Conservation (phyloP, 64 coral and sea anemone genomes). For the Dendronephthya gigantea region DNA sequence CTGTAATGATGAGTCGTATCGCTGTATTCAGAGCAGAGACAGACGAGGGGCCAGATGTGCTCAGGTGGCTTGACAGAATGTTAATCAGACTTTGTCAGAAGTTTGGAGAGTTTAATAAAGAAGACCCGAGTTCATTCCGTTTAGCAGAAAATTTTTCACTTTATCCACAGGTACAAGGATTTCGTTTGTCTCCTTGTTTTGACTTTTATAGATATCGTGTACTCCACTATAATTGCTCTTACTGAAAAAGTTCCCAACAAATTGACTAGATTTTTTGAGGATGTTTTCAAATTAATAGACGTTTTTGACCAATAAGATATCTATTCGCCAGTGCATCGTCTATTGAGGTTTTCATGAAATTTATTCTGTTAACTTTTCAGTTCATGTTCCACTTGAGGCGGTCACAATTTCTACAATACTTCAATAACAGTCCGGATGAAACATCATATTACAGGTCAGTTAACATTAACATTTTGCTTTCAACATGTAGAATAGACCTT, state of each 20-base stretch:
- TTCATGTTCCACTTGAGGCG: constrained; percentile 99
- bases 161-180: constrained; percentile 65
- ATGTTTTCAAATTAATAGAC: too few species aligned
- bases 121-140: constrained; percentile 81
- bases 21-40: constrained; percentile 87
- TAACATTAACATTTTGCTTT: too few species aligned
- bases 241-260: too few species aligned
- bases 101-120: constrained; percentile 96
- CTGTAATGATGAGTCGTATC: constrained; percentile 96
- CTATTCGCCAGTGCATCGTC: too few species aligned
- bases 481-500: not conserved
- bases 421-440: constrained; percentile 98
- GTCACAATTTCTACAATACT: constrained; percentile 97
- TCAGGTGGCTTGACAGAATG: constrained; percentile 96
- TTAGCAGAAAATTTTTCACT: constrained; percentile 91
- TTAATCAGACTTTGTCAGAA: constrained; percentile 96
- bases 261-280: too few species aligned
- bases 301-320: too few species aligned
- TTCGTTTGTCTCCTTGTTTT: too few species aligned
- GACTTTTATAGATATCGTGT: too few species aligned
- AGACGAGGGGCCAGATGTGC: constrained; percentile 89
- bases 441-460: constrained; percentile 90
- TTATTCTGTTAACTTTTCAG: constrained; percentile 34
- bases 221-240: too few species aligned
- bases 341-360: not conserved